A percentile compares a stretch with the other conserved stretches of the same genome.
These are phyloP conservation scores for Chromoteleia sp. DNA, from an alignment of 2,888 invertebrate genomes.

Conservation along the genomic window DNA sequence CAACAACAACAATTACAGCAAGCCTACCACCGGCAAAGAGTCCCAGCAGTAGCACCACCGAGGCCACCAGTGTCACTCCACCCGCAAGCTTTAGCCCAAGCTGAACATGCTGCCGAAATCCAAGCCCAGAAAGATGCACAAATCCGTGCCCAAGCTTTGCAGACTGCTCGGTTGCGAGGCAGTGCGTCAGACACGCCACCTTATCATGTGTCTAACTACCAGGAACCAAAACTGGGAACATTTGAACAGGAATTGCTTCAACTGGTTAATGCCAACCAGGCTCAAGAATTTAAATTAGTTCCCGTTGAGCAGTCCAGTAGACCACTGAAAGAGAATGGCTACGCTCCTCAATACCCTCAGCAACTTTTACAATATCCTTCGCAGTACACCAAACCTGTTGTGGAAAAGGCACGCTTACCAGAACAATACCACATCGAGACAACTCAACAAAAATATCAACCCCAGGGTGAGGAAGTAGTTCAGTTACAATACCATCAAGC, in stretches of 20 bases:
- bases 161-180: conserved; percentile 73
- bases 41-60: conserved; percentile 79
- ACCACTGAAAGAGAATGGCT: conserved; percentile 69
- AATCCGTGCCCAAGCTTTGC: conserved; percentile 77
- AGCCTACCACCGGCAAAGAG: conserved; percentile 80
- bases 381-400: conserved; percentile 74
- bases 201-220: conserved; percentile 76
- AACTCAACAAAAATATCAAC: conserved; percentile 77
- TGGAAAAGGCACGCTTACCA: conserved; percentile 71
- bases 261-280: conserved; percentile 81
- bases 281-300: conserved; percentile 79
- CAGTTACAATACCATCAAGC: conserved; percentile 72
- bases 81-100: conserved; percentile 78
- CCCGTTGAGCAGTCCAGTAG: conserved; percentile 73
- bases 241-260: conserved; percentile 82
- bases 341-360: conserved; percentile 74
- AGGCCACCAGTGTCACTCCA: conserved; percentile 78
- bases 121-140: conserved; percentile 78
- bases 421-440: conserved; percentile 82
- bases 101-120: conserved; percentile 76
- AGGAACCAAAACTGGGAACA: conserved; percentile 79
- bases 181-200: conserved; percentile 72
- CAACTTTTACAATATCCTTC: conserved; percentile 75
- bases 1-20: conserved; percentile 81
- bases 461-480: conserved; percentile 55